These are phyloP conservation scores for Dermochelys coriacea DNA, from an alignment of 2,797 vertebrate species.

Conservation along the genomic window DNA sequence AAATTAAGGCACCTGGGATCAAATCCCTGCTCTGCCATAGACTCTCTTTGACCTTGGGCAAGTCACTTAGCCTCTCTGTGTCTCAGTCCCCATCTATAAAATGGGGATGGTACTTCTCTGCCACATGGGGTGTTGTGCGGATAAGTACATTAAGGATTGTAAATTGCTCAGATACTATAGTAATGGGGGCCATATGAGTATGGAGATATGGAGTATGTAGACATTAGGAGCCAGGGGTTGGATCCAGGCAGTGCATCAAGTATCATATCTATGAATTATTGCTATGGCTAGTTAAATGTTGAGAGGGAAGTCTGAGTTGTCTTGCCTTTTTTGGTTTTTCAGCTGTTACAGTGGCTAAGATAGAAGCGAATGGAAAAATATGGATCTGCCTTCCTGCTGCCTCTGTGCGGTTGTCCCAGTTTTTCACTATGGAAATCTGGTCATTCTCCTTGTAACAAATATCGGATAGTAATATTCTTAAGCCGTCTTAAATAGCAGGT, in stretches of 20 bases:
- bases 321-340: neutral
- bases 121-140: neutral
- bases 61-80: neutral
- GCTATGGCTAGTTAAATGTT: neutral
- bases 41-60: neutral
- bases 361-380: neutral
- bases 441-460: neutral
- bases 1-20: neutral
- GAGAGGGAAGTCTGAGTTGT: neutral
- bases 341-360: neutral
- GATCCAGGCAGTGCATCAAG: neutral
- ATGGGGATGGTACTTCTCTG: neutral
- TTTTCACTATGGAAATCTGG: neutral
- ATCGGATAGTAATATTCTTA: neutral
- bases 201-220: accelerated
- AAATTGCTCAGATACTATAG: neutral
- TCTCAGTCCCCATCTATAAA: accelerated
- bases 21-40: neutral
- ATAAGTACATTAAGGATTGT: accelerated
- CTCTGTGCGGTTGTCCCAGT: neutral
- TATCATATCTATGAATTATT: neutral
- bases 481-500: neutral
- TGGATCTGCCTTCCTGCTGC: accelerated
- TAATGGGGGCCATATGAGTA: neutral
- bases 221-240: neutral